Evolutionary conservation across 2,888 invertebrate genomes (phyloP).

Genomic region (Lepidochrysops patricia): DNA sequence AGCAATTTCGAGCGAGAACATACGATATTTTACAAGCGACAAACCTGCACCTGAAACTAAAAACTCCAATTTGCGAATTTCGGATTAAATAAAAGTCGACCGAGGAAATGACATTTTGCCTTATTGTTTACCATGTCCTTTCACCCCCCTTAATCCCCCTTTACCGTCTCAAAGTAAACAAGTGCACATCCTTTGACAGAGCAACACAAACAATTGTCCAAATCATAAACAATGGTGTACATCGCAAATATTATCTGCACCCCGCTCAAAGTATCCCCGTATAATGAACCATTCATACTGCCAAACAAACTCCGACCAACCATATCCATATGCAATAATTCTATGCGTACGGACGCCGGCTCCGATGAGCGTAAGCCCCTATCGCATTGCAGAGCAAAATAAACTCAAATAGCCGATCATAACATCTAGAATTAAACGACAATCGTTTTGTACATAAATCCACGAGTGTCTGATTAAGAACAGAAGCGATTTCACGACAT

Average conservation of each 20-base stretch:
- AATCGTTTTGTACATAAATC: constrained; percentile 62
- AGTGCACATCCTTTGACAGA: constrained; percentile 72
- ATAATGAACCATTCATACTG: constrained; percentile 73
- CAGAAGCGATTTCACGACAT: constrained; percentile 74
- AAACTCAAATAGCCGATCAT: constrained; percentile 59
- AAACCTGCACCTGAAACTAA: constrained; percentile 16
- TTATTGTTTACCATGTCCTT: constrained; percentile 39
- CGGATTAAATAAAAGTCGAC: constrained; percentile 14
- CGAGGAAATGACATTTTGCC: constrained; percentile 24
- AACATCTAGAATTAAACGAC: constrained; percentile 64
- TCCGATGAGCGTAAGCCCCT: constrained; percentile 45
- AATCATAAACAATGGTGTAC: constrained; percentile 73
- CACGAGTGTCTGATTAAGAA: constrained; percentile 67
- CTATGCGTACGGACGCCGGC: constrained; percentile 41
- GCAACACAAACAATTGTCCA: constrained; percentile 70
- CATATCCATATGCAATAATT: constrained; percentile 75
- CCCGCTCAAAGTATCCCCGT: constrained; percentile 61
- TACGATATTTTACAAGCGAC: constrained; percentile 22
- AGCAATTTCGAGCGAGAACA: constrained; percentile 27
- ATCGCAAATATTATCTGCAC: constrained; percentile 68
- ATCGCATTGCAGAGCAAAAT: constrained; percentile 58
- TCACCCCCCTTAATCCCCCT: constrained; percentile 32
- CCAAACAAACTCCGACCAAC: constrained; percentile 72
- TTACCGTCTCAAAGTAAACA: constrained; percentile 52
- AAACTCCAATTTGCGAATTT: constrained; percentile 10